Percentiles rank a stretch among this genome's conserved stretches.
phyloP scores from a whole-genome alignment of 2,888 invertebrate species.

The Platynereis dumerilii region DNA sequence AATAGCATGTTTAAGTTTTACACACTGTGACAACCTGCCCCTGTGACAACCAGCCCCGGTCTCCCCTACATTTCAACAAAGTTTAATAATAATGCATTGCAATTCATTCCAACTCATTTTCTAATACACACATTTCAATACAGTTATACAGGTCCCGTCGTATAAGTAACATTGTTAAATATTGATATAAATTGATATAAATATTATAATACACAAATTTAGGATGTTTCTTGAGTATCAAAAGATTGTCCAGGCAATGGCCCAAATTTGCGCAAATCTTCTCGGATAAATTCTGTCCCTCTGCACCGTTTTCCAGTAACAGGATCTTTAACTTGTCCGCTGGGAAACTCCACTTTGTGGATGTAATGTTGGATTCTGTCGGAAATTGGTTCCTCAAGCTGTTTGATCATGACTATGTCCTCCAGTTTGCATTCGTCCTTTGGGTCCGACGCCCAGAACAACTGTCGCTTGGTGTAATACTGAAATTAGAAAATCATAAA shows the following conservation, averaged over 20 bases:
- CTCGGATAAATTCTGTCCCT: slow-evolving; percentile 49
- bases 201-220: too few species aligned
- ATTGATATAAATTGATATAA: too few species aligned
- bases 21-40: too few species aligned
- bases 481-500: slow-evolving; percentile 30
- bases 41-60: too few species aligned
- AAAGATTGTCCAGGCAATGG: not conserved
- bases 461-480: slow-evolving; percentile 45
- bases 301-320: slow-evolving; percentile 49
- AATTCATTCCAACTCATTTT: too few species aligned
- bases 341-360: slow-evolving; percentile 44
- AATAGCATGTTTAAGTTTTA: too few species aligned
- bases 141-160: too few species aligned
- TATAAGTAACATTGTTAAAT: too few species aligned
- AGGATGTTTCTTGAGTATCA: too few species aligned
- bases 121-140: too few species aligned
- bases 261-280: slow-evolving; percentile 25
- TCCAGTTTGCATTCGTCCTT: slow-evolving; percentile 36
- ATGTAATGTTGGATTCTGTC: slow-evolving; percentile 42
- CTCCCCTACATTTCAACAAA: too few species aligned
- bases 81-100: too few species aligned
- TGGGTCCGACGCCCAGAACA: slow-evolving; percentile 41
- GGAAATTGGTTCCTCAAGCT: slow-evolving; percentile 35
- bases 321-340: slow-evolving; percentile 50
- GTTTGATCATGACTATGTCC: slow-evolving; percentile 45